A percentile compares a stretch with the other conserved stretches of the same genome.
These are phyloP conservation scores for Spilogale gracilis DNA, from an alignment of 2,113 vertebrate species.

Conservation along the genomic window DNA sequence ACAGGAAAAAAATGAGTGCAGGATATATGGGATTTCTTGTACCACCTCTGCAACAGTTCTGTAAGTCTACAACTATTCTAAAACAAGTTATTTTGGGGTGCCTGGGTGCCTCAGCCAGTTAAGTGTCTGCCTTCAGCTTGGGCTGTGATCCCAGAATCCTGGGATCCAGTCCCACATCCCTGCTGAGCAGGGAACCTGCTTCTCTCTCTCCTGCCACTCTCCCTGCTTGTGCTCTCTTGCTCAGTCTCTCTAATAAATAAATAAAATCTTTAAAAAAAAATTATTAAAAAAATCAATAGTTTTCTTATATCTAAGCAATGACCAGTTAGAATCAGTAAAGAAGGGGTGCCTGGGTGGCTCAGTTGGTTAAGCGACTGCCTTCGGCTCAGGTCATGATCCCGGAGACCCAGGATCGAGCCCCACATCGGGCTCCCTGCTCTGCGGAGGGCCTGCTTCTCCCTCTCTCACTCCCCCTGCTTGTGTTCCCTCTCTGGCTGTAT, in stretches of 20 bases:
- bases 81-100: neutral
- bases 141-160: neutral
- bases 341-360: no score
- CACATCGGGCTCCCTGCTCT: no score
- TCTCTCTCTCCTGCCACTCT: neutral
- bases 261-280: neutral
- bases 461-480: no score
- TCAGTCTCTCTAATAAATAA: neutral
- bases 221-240: no score
- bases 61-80: neutral
- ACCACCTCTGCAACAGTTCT: slow-evolving; percentile 16
- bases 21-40: neutral
- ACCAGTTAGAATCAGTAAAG: neutral
- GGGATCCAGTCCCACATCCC: neutral
- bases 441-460: no score
- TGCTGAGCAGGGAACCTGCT: neutral
- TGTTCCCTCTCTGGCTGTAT: no score
- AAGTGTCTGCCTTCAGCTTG: neutral
- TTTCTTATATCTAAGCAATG: neutral
- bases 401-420: no score
- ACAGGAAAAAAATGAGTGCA: neutral
- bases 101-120: neutral
- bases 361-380: no score
- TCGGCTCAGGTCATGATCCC: no score
- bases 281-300: neutral